A percentile compares a stretch with the other conserved stretches of the same genome.
Conservation (phyloP, 2,797 vertebrate species). For the Pogonophryne albipinna region DNA sequence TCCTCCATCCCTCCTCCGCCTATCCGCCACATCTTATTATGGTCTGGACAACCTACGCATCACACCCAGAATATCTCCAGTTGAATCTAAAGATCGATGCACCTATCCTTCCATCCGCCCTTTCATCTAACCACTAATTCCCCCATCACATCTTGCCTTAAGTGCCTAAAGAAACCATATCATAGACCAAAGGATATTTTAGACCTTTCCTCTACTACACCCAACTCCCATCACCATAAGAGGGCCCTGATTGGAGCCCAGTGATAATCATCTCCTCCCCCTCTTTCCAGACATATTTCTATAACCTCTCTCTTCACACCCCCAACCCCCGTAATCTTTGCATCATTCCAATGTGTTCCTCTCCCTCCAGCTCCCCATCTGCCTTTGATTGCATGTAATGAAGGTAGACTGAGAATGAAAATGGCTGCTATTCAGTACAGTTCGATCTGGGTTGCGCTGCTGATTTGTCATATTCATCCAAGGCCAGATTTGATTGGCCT, state of each 20-base stretch:
- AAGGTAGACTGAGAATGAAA: conserved; percentile 69
- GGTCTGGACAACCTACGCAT: conserved; percentile 9
- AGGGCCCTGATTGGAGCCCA: conserved; percentile 67
- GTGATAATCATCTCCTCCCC: conserved; percentile 59
- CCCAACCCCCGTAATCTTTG: conserved; percentile 55
- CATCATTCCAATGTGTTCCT: conserved; percentile 64
- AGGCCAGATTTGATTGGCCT: conserved; percentile 68
- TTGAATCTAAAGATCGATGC: conserved; percentile 29
- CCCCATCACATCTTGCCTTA: conserved; percentile 37
- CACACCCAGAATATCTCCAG: conserved; percentile 31
- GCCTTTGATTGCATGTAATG: conserved; percentile 80
- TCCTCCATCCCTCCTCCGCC: conserved; percentile 21
- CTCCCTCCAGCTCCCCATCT: conserved; percentile 59
- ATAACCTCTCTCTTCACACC: conserved; percentile 27
- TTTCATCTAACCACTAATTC: conserved; percentile 32
- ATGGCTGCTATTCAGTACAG: conserved; percentile 74
- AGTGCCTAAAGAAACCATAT: conserved; percentile 57
- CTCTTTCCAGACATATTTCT: conserved; percentile 38
- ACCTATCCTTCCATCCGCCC: conserved; percentile 29
- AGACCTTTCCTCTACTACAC: conserved; percentile 48
- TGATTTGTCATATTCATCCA: conserved; percentile 76
- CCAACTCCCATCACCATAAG: conserved; percentile 49
- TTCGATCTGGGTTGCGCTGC: conserved; percentile 56
- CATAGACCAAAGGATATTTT: conserved; percentile 54
- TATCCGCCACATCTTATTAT: conserved; percentile 32